These are phyloP conservation scores for Clarias batrachus DNA, from an alignment of 2,113 vertebrate genomes.

Conservation along the genomic window DNA sequence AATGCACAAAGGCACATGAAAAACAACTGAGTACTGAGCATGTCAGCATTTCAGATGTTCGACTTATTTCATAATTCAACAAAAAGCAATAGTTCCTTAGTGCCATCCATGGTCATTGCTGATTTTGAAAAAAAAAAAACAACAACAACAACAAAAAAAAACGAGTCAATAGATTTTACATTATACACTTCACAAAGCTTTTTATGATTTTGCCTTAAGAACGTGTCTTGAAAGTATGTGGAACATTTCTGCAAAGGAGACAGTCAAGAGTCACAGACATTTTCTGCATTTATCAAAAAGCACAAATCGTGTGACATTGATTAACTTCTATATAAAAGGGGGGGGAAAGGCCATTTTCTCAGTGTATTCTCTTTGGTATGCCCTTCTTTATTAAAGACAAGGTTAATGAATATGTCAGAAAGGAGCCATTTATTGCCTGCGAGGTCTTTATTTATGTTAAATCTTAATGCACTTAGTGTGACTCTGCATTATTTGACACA, in stretches of 20 bases:
- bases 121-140: background rate
- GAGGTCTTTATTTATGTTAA: slow-evolving; percentile 64
- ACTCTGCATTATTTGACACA: slow-evolving; percentile 59
- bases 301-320: slow-evolving; percentile 29
- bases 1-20: slow-evolving; percentile 27
- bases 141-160: no score
- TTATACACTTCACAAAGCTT: slow-evolving; percentile 27
- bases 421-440: slow-evolving; percentile 35
- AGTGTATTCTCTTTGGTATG: slow-evolving; percentile 24
- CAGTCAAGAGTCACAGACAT: background rate
- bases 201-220: slow-evolving; percentile 17
- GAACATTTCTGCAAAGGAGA: slow-evolving; percentile 17
- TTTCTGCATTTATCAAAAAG: slow-evolving; percentile 26
- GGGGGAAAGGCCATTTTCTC: slow-evolving; percentile 26
- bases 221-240: background rate
- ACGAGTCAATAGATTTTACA: slow-evolving; percentile 36
- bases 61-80: slow-evolving; percentile 22
- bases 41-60: slow-evolving; percentile 32
- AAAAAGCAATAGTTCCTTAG: slow-evolving; percentile 37
- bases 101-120: slow-evolving; percentile 32
- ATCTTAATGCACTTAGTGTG: slow-evolving; percentile 60
- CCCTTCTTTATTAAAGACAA: slow-evolving; percentile 48
- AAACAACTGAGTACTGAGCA: slow-evolving; percentile 31
- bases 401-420: slow-evolving; percentile 63
- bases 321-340: slow-evolving; percentile 34